Evolutionary conservation across 2,113 vertebrate species (phyloP), one percentile per base, ranked within the genome.

Genomic region (Anolis sagrei): DNA sequence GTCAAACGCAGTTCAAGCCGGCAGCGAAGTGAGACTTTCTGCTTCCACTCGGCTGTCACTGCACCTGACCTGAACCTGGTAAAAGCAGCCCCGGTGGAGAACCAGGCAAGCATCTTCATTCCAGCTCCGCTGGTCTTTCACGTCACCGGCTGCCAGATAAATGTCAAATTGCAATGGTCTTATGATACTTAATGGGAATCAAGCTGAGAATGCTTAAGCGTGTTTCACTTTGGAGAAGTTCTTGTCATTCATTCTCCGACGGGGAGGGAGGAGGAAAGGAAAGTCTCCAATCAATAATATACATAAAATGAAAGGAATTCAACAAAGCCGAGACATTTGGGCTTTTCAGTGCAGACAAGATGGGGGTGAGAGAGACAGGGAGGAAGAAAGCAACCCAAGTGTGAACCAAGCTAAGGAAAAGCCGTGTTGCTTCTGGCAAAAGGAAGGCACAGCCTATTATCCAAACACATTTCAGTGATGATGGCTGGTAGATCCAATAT

Each of bases 101-200:
- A 86, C 39, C 90, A 64, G 54, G 90, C 88, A 74, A 58, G 88
- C 81, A 85, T 92, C 88, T 36, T 21, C 29, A 58, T 89, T 79
- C 82, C 49, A 85, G 73, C 81, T 89, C 76, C 49, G 34, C 32
- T 5, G 87, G 92, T 93, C 90, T 87, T 92, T 94, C 86, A 90
- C 87, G 86, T 92, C 93, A 89, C 88, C 91, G 61, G 76, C 90
- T 89, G 87, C 91, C 84, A 87, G 85, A 92, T 92, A 94, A 95
- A 92, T 92, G 82, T 85, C 90, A 90, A 93, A 86, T 76, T 3
- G 0, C 18, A 32, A 70, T 83, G 77, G 91, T 91, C 82, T 84
- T 84, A 76, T 69, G 86, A 88, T 90, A 82, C 75, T 91, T 93
- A 89, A 91, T 89, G 87, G 87, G 91, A 82, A 87, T 39, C 77